phyloP scores from a whole-genome alignment of 2,113 vertebrate species.

The Caracal caracal region DNA sequence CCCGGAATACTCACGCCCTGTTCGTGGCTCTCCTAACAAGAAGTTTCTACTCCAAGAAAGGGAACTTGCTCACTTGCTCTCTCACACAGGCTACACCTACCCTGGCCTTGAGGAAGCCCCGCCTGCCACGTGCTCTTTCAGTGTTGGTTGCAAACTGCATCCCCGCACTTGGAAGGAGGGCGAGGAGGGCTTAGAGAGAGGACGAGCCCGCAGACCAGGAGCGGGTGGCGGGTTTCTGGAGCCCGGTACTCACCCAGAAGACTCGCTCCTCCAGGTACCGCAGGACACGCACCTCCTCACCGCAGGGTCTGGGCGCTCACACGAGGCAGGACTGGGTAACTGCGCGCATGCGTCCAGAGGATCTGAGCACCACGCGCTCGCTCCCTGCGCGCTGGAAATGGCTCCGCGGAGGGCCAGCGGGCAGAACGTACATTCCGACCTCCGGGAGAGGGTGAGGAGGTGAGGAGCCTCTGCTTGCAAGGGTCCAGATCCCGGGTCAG shows the following conservation, averaged over 20 bases:
- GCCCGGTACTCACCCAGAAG: not conserved
- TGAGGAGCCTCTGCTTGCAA: not conserved
- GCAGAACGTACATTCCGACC: fast-evolving
- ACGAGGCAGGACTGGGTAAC: not conserved
- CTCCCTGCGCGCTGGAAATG: not conserved
- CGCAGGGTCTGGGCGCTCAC: fast-evolving
- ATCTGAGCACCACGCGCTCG: not conserved
- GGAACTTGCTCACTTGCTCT: not conserved
- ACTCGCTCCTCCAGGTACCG: not conserved
- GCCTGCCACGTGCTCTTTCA: not conserved
- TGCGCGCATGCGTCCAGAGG: not conserved
- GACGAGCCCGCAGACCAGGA: not conserved
- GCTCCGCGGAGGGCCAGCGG: not conserved
- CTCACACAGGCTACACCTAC: not conserved
- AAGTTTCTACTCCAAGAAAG: not conserved
- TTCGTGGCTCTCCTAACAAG: not conserved
- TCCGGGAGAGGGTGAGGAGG: not conserved
- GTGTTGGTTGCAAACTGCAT: not conserved
- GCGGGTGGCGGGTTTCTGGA: not conserved
- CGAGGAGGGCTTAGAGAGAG: not conserved
- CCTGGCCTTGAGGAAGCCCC: not conserved
- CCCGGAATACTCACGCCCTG: not conserved
- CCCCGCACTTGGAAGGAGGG: not conserved
- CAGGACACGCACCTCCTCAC: fast-evolving
- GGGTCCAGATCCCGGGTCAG: not conserved